phyloP scores from a whole-genome alignment of 2,113 vertebrate species.

The Aspidoscelis tigris region DNA sequence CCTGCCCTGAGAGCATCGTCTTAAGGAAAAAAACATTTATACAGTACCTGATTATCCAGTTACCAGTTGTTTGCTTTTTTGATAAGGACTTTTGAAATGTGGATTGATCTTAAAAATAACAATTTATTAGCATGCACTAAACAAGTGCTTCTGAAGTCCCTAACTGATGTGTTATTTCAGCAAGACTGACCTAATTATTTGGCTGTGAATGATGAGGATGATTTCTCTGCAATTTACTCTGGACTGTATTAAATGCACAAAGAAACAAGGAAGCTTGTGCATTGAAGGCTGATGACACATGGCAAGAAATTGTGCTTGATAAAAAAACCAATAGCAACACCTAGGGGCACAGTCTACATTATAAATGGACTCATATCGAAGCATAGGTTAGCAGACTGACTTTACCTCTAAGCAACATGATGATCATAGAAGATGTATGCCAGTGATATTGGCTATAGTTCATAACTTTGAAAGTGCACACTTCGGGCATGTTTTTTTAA shows the following conservation, averaged over 20 bases:
- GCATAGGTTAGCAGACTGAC: not conserved
- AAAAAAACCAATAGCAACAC: not conserved
- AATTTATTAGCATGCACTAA: not conserved
- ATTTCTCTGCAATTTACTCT: slow-evolving; percentile 33
- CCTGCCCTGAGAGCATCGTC: not conserved
- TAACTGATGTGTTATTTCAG: slow-evolving; percentile 26
- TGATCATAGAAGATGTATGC: not conserved
- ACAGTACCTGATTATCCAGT: not conserved
- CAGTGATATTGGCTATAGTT: not conserved
- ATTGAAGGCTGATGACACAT: not conserved
- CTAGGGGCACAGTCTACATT: not conserved
- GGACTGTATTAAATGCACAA: slow-evolving; percentile 1
- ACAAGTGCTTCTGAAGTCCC: slow-evolving; percentile 18
- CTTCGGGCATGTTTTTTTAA: not conserved
- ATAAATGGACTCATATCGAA: not conserved
- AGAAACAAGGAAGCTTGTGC: not conserved
- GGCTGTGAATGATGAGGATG: slow-evolving; percentile 11
- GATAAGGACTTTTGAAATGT: slow-evolving; percentile 21
- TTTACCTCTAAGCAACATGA: not conserved
- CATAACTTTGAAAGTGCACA: not conserved
- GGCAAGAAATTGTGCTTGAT: not conserved
- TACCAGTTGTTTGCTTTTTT: not conserved
- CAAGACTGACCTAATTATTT: slow-evolving; percentile 33
- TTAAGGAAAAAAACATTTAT: not conserved
- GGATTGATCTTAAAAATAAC: not conserved